Base-by-base conservation (phyloP, 1,140 invertebrate species). In the Battus philenor region DNA sequence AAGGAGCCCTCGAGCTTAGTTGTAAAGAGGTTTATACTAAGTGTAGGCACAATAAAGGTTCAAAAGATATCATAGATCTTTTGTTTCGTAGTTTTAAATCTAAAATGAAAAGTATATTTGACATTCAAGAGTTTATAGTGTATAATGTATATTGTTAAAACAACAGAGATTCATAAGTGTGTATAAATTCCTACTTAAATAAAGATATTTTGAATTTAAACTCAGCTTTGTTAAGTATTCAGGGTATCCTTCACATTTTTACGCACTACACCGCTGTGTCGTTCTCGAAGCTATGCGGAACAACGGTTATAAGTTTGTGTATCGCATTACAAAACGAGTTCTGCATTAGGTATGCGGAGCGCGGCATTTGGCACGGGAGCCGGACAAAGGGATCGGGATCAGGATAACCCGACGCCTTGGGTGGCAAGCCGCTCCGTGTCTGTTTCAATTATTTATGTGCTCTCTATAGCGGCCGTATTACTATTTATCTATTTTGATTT, bases 301-400 rank as follows among this genome's bases (percentile, higher is more conserved):
- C 43, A 17, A 72, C 70, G 63, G 66, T 71, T 71, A 77, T 47
- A 60, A 65, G 62, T 67, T 68, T 68, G 66, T 63, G 66, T 52
- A 48, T 53, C 53, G 68, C 68, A 74, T 77, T 54, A 61, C 61
- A 73, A 73, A 59, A 44, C 48, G 50, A 51, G 33, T 41, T 44
- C 34, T 59, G 59, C 63, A 75, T 71, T 81, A 67, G 33, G 68
- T 78, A 79, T 79, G 67, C 74, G 49, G 41, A 11, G 24, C 48
- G 50, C 54, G 48, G 55, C 61, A 59, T 67, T 78, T 67, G 63
- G 64, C 66, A 67, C 55, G 54, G 56, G 57, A 56, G 53, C 47
- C 36, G 53, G 54, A 59, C 51, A 59, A 59, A 63, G 50, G 64
- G 57, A 67, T 66, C 54, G 54, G 73, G 73, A 72, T 71, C 69